These are phyloP conservation scores for Vireo altiloquus DNA, from an alignment of 2,113 vertebrate genomes.

Conservation along the genomic window DNA sequence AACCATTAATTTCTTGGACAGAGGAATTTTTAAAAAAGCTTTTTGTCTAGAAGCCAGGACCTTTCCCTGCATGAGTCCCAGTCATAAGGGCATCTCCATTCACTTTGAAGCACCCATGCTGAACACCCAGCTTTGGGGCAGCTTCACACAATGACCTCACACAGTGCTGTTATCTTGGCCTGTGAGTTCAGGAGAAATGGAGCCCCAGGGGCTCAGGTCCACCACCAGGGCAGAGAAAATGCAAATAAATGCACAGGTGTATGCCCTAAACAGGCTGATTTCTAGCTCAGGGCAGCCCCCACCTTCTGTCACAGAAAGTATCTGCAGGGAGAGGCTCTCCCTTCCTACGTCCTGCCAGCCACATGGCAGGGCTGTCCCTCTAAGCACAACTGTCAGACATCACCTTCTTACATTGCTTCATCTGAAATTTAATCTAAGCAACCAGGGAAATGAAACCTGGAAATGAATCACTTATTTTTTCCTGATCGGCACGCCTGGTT, in stretches of 20 bases:
- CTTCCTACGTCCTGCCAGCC: background rate
- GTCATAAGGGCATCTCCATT: background rate
- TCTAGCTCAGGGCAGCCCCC: background rate
- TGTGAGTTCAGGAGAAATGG: background rate
- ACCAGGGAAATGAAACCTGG: slow-evolving; percentile 17
- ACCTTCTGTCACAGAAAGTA: background rate
- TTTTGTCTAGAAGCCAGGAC: background rate
- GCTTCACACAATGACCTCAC: background rate
- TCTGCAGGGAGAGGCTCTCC: background rate
- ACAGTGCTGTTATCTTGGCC: background rate
- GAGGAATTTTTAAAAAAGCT: background rate
- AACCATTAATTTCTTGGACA: background rate
- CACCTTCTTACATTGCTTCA: background rate
- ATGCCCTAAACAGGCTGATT: background rate
- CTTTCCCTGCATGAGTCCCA: background rate
- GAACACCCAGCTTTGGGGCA: background rate
- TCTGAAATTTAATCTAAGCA: background rate
- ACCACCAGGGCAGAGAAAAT: background rate
- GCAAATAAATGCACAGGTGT: background rate
- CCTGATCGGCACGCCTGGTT: background rate
- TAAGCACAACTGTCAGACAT: background rate
- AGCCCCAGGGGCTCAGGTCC: background rate
- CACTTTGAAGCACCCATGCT: background rate
- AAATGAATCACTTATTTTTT: slow-evolving; percentile 38
- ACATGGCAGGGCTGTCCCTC: background rate